Percentiles rank a stretch among this genome's conserved stretches.
These are phyloP conservation scores for Melanogrammus aeglefinus DNA, from an alignment of 2,797 vertebrate species.

Conservation along the genomic window DNA sequence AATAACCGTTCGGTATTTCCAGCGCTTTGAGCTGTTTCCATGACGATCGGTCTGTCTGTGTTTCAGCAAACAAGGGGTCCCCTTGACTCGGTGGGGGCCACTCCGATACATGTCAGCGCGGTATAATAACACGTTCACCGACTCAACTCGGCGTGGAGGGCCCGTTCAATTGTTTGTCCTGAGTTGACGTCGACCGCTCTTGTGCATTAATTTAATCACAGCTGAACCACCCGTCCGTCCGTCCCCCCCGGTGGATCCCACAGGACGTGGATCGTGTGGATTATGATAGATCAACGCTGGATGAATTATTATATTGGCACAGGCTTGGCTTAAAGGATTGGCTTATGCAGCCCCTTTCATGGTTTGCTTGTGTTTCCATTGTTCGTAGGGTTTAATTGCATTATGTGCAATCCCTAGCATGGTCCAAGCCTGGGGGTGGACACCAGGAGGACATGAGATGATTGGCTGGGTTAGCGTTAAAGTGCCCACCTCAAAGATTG, in stretches of 20 bases:
- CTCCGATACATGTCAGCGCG: slow-evolving; percentile 42
- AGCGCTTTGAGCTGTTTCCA: neutral
- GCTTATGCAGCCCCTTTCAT: neutral
- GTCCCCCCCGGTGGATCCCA: slow-evolving; percentile 40
- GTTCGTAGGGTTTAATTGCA: neutral
- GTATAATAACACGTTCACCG: slow-evolving; percentile 55
- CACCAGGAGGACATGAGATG: neutral
- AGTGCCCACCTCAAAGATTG: no score
- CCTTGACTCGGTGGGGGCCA: neutral
- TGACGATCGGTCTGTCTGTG: slow-evolving; percentile 14
- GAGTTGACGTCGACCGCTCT: slow-evolving; percentile 6
- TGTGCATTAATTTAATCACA: slow-evolving; percentile 49
- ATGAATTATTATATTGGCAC: slow-evolving; percentile 3
- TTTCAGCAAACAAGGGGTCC: slow-evolving; percentile 20
- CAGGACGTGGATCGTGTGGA: slow-evolving; percentile 49
- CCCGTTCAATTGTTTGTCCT: slow-evolving; percentile 35
- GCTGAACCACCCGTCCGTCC: slow-evolving; percentile 33
- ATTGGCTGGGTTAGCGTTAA: no score
- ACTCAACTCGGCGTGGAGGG: slow-evolving; percentile 23
- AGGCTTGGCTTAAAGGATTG: neutral
- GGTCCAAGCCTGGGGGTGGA: neutral
- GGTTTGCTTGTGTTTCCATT: neutral
- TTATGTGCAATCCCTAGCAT: neutral
- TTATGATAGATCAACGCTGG: slow-evolving; percentile 34
- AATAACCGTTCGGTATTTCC: neutral